Evolutionary conservation across 2,113 vertebrate species (phyloP), one percentile per base, ranked within the genome.

Genomic region (Halichoeres trimaculatus): DNA sequence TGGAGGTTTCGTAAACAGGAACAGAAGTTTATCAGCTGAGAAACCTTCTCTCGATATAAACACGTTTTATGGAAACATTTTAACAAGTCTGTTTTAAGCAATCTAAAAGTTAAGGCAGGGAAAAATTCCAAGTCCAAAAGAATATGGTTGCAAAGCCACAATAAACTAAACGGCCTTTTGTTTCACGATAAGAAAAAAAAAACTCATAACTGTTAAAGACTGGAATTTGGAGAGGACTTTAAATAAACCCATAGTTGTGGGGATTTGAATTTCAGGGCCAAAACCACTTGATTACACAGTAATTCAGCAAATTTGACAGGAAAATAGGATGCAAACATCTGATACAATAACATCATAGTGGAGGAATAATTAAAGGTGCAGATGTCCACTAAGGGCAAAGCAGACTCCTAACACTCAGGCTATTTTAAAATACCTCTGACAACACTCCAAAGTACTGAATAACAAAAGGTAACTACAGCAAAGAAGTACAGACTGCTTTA

Each of bases 141-240:
- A 56, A 52, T 76, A 78, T 1, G 16, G 56, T 65, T 63, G 54
- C 66, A 80, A 76, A 76, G 74, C 70, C 10, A 0, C 79, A 77
- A 72, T 41, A 82, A 86, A 86, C 69, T 81, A 65, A 87, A 79
- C 43, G 45, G 64, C 26, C 78, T 70, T 88, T 87, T 88, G 76
- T 89, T 86, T 65, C 13, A 72, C 5, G 70, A 57, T 30, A 30
- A 30, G 30, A 80, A 58, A 64, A 52, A 67, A 64, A 78, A 70
- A 36, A 63, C 47, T 47, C 30, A 30, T 30, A 6, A 78, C 57
- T 53, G 58, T 71, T 65, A 56, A 59, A 73, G 51, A 36, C 12
- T 63, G 69, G 62, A 78, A 80, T 74, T 36, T 50, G 41, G 36
- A 62, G 35, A 22, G 52, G 55, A 59, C 68, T 80, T 74, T 50